Evolutionary conservation across 2,113 vertebrate species (phyloP).

Genomic region (Hymenochirus boettgeri): DNA sequence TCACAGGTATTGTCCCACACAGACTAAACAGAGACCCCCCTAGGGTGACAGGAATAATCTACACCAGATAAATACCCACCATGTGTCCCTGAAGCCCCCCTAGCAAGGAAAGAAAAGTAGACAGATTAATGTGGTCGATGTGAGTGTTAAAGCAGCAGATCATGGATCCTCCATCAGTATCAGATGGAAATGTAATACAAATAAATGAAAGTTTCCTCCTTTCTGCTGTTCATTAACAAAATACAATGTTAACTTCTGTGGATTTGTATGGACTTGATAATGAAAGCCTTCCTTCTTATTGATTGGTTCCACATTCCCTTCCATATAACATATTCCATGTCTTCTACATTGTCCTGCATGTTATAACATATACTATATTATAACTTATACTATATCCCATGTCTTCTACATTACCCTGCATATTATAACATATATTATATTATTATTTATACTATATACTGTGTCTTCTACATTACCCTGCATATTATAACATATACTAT

Average conservation of each 20-base stretch:
- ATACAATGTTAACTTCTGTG: background rate
- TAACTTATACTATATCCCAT: no score
- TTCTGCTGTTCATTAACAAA: background rate
- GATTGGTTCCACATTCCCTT: background rate
- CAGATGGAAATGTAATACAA: background rate
- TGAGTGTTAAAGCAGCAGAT: background rate
- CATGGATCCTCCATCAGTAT: background rate
- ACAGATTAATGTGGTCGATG: background rate
- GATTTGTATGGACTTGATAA: background rate
- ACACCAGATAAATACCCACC: no score
- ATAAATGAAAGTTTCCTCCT: background rate
- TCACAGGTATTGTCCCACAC: no score
- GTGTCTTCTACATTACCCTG: background rate
- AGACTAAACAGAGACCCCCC: no score
- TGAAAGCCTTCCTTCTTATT: slow-evolving; percentile 1
- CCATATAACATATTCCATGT: no score
- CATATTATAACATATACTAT: background rate
- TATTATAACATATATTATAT: background rate
- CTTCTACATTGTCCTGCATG: no score
- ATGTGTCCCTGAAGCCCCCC: background rate
- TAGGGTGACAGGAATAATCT: no score
- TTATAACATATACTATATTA: no score
- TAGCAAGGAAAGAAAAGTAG: background rate
- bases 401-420: no score
- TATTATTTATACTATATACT: background rate